Evolutionary conservation across 2,797 vertebrate species (phyloP), one percentile per base, ranked within the genome.

Genomic region (Euthynnus affinis): DNA sequence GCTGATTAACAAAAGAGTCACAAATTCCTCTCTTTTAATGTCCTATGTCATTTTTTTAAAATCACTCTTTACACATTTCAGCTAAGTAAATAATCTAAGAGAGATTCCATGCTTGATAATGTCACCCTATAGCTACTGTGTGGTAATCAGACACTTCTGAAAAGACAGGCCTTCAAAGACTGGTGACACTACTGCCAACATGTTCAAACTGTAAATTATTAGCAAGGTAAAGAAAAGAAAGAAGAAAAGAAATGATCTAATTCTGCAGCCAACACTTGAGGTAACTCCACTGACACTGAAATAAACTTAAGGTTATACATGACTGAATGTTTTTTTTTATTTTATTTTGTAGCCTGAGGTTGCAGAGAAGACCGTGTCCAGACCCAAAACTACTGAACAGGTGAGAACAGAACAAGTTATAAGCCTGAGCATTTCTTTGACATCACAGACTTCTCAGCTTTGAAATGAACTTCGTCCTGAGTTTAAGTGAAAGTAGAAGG

Each of bases 391-490:
- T 37, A 56, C 25, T 69, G 52, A 0, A 29, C n/a, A 78, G 62
- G 75, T 62, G 42, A 58, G 46, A 62, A 15, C 53, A 57, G 58
- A n/a, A n/a, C 48, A 59, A 63, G 13, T 8, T 4, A 13, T 20
- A 53, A 74, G 49, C 2, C 15, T 61, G 9, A 32, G 40, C 15
- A 42, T 37, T 63, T 56, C 23, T 6, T 48, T 48, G 3, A 25
- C 14, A 63, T 52, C 37, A 65, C 49, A 55, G 2, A 53, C 46
- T 5, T 44, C 37, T 29, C 12, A 25, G 34, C 49, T 74, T 48
- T 66, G 48, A 22, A 40, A 56, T 1, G 4, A 34, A 63, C 9
- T 9, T 64, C 9, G 34, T 23, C 27, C 15, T 29, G 15, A 64
- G 53, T 15, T 10, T 27, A 6, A 72, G 27, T 6, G 51, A 29